phyloP scores from a whole-genome alignment of 2,797 vertebrate species.

The Myotis myotis region DNA sequence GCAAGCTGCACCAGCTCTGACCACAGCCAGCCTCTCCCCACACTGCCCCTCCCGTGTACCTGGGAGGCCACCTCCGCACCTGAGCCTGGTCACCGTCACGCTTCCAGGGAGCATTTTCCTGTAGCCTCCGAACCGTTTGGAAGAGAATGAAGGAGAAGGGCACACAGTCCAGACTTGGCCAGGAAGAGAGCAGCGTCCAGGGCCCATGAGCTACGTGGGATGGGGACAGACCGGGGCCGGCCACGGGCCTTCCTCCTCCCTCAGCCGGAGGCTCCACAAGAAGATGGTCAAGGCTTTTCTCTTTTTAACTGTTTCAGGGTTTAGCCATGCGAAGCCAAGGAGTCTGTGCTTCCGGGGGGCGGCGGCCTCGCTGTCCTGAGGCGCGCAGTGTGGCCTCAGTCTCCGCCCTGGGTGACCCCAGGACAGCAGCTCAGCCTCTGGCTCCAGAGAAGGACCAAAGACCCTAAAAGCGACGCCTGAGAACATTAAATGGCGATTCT shows the following conservation, averaged over 20 bases:
- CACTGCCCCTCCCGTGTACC: no score
- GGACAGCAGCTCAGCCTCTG: not conserved
- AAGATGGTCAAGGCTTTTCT: not conserved
- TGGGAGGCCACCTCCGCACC: not conserved
- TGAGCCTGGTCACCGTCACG: not conserved
- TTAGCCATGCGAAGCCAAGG: not conserved
- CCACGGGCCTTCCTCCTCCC: not conserved
- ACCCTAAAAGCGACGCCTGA: not conserved
- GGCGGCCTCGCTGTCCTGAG: not conserved
- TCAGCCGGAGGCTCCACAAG: not conserved
- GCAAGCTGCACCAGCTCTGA: slow-evolving; percentile 85
- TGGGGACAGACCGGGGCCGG: not conserved
- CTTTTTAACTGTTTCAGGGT: not conserved
- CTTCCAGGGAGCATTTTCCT: not conserved
- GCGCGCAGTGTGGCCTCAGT: not conserved
- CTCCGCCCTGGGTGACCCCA: not conserved
- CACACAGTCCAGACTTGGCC: not conserved
- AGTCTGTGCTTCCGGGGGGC: no score
- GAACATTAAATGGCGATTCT: not conserved
- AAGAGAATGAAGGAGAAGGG: not conserved
- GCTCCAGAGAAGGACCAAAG: not conserved
- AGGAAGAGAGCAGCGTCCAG: not conserved
- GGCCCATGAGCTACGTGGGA: not conserved
- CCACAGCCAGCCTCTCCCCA: rapidly evolving
- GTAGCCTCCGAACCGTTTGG: not conserved